Base-by-base conservation (phyloP, 2,888 invertebrate species). In the Polydrusus cervinus region DNA sequence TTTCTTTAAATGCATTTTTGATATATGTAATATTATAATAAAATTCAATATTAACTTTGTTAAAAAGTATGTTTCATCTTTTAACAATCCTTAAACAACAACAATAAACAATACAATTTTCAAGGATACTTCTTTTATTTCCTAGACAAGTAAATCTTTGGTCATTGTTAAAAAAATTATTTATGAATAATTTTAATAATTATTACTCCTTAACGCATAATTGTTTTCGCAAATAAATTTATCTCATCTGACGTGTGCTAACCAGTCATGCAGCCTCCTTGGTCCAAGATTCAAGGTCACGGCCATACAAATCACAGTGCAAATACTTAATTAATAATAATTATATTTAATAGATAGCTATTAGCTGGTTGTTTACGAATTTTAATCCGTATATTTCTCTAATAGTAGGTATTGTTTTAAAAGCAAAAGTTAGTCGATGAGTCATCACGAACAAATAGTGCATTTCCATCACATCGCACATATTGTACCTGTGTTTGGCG, bases 201-300 rank as follows among this genome's bases (percentile, higher is more conserved):
- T 30, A 55, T n/a, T 55, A n/a, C 6, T 13, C 30, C 25, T 55
- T 55, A 55, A 6, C n/a, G 55, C n/a, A 30, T 13, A 55, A 55
- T 55, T 55, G 55, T 55, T 55, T 7, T 55, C 30, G 25, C 34
- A 53, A 67, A 34, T 18, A 25, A 10, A 62, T 62, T 38, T 62
- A 62, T 40, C 18, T 43, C 11, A 6, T 62, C 38, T 30, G 30
- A 62, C 61, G 61, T 62, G 43, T 13, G 14, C 14, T 20, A 1
- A 51, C 3, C 11, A 51, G 16, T 38, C 45, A 14, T 64, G 62
- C 62, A 64, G 62, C 25, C 30, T 45, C 62, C 62, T 25, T 40
- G 45, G 61, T 64, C 45, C 62, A 45, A 45, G 45, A 45, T n/a
- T 64, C 62, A 64, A 64, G 62, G 62, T 45, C 62, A 64, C n/a